Evolutionary conservation across 2,113 vertebrate species (phyloP).

Genomic region (Phalacrocorax carbo): DNA sequence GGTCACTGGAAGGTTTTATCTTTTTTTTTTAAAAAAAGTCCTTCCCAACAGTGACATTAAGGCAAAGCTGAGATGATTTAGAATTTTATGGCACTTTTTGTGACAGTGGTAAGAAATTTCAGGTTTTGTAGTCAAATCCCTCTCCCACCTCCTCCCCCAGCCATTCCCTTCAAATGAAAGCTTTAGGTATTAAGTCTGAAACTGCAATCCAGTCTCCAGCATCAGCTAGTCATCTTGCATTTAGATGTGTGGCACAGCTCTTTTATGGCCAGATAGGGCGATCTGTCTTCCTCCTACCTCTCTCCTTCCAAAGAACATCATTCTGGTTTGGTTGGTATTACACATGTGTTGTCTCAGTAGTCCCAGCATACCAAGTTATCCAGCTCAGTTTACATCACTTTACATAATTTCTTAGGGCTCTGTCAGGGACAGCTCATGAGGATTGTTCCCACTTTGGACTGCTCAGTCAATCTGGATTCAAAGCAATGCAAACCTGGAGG

Average conservation of each 20-base stretch:
- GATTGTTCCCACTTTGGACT: not conserved
- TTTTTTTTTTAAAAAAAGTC: not conserved
- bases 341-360: not conserved
- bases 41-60: not conserved
- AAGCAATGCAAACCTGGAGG: not conserved
- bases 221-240: not conserved
- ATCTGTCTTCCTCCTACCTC: not conserved
- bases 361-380: not conserved
- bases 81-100: not conserved
- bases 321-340: not conserved
- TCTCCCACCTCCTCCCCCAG: accelerated
- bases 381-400: not conserved
- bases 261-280: not conserved
- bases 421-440: not conserved
- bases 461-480: not conserved
- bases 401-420: not conserved
- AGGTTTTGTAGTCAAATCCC: not conserved
- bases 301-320: not conserved
- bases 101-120: not conserved
- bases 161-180: not conserved
- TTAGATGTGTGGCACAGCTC: not conserved
- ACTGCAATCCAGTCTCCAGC: not conserved
- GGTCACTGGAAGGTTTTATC: not conserved
- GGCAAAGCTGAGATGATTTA: not conserved
- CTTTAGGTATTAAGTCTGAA: not conserved